These are phyloP conservation scores for Rhabdophis nuchalis DNA, from an alignment of 2,797 vertebrate species.

Conservation along the genomic window DNA sequence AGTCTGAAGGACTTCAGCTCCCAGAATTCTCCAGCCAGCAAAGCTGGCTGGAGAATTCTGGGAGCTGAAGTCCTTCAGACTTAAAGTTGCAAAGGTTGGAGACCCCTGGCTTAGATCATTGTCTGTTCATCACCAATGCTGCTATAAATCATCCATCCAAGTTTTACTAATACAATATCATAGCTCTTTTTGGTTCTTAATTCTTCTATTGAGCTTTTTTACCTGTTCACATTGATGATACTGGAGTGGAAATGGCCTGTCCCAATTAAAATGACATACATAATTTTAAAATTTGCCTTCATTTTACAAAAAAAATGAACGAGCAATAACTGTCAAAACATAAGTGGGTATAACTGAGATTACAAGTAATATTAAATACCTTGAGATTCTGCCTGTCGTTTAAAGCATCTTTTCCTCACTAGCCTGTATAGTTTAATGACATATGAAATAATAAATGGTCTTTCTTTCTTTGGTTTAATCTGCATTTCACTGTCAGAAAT, in stretches of 20 bases:
- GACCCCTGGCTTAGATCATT: background rate
- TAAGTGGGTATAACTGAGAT: background rate
- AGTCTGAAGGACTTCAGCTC: no score
- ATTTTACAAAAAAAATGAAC: background rate
- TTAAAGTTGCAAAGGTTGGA: no score
- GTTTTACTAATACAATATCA: background rate
- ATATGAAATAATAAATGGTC: background rate
- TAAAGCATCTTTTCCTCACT: background rate
- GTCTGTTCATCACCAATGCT: background rate
- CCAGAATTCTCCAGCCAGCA: no score
- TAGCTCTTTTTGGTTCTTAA: background rate
- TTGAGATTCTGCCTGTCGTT: background rate
- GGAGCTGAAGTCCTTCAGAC: no score
- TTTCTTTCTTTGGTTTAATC: background rate
- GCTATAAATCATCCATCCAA: background rate
- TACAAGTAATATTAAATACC: background rate
- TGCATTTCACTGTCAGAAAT: background rate
- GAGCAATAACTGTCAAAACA: background rate
- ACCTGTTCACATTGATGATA: background rate
- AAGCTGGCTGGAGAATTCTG: no score
- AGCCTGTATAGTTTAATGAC: background rate
- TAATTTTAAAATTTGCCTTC: background rate
- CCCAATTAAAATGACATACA: background rate
- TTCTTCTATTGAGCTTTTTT: background rate
- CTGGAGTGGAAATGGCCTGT: background rate